These are phyloP conservation scores for Pachycephala philippinensis DNA, from an alignment of 2,113 vertebrate genomes.

Conservation along the genomic window DNA sequence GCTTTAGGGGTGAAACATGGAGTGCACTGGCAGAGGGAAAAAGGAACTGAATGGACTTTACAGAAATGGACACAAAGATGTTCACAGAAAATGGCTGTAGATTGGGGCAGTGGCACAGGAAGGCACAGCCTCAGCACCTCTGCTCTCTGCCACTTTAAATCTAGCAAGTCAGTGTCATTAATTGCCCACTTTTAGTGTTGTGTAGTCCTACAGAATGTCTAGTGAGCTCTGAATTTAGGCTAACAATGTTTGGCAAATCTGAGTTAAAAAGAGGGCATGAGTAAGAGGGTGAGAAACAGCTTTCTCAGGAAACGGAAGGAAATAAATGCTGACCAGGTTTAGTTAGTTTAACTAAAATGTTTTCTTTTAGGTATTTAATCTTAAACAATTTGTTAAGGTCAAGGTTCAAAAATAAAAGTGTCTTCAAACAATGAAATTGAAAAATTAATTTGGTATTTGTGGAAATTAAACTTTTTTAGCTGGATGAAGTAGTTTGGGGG, in stretches of 20 bases:
- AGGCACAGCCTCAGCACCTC: not conserved
- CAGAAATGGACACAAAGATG: not conserved
- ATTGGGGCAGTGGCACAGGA: not conserved
- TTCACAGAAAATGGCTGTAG: not conserved
- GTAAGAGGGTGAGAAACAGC: not conserved
- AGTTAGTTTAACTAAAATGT: not conserved
- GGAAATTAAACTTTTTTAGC: not conserved
- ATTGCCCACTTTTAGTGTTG: not conserved
- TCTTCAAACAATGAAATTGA: not conserved
- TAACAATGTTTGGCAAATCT: not conserved
- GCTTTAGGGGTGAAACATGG: not conserved
- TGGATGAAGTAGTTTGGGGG: not conserved
- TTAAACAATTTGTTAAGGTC: not conserved
- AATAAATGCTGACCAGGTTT: not conserved
- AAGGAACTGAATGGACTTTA: not conserved
- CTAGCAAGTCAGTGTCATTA: not conserved
- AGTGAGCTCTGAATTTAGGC: not conserved
- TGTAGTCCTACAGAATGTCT: not conserved
- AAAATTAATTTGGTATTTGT: not conserved
- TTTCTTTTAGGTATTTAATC: not conserved
- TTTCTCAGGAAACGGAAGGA: not conserved
- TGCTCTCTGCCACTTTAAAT: not conserved
- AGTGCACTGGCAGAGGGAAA: not conserved
- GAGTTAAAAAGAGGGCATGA: fast-evolving
- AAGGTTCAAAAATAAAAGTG: not conserved